Conservation (phyloP, 2,888 invertebrate species). For the Agrotis clavis region DNA sequence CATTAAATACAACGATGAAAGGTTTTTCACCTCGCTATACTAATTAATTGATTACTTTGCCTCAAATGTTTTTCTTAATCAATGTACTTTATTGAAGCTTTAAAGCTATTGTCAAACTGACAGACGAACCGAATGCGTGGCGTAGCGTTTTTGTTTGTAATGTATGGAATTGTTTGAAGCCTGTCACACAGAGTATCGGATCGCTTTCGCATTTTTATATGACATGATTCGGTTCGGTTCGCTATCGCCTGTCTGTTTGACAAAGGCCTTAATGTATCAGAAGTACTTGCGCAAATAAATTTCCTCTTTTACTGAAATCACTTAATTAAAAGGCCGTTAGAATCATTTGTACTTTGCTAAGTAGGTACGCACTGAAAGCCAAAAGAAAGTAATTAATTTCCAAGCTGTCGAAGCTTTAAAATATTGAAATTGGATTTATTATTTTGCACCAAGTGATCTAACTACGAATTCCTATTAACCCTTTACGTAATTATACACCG, state of each 20-base stretch:
- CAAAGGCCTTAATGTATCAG: neutral
- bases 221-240: too few species aligned
- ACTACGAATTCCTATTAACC: conserved; percentile 15
- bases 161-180: too few species aligned
- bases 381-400: conserved; percentile 58
- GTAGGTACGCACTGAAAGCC: conserved; percentile 27
- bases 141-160: too few species aligned
- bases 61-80: conserved; percentile 1
- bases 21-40: neutral
- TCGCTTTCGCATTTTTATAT: too few species aligned
- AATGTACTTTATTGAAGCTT: neutral
- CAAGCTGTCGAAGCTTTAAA: conserved; percentile 47
- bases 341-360: conserved; percentile 37
- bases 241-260: too few species aligned
- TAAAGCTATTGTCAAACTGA: too few species aligned
- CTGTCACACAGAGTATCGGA: too few species aligned
- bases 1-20: neutral
- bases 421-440: conserved; percentile 34
- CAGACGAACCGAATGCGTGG: too few species aligned
- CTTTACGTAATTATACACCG: neutral
- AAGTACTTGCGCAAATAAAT: conserved; percentile 21
- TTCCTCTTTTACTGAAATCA: conserved; percentile 37
- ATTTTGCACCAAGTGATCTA: conserved; percentile 17
- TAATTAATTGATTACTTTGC: neutral
- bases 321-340: conserved; percentile 46